phyloP scores from a whole-genome alignment of 2,113 vertebrate species.

The Anolis carolinensis region DNA sequence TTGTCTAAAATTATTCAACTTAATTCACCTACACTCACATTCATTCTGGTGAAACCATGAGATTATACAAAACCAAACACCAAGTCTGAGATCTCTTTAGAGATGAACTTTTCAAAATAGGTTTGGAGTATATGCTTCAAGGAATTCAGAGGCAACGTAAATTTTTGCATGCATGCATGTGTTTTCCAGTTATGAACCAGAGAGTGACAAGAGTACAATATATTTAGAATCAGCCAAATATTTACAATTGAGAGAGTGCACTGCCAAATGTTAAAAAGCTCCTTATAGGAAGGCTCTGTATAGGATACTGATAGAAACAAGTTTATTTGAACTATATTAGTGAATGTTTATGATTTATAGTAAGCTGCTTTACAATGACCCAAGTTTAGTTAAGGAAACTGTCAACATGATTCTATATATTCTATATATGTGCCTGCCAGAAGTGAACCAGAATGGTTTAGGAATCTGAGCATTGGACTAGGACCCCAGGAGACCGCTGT shows the following conservation, averaged over 20 bases:
- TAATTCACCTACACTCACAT: conserved; percentile 17
- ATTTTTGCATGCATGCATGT: neutral
- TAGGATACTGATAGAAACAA: neutral
- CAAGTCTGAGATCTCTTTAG: neutral
- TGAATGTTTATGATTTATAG: neutral
- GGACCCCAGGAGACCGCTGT: no score
- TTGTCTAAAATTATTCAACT: neutral
- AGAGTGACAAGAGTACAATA: neutral
- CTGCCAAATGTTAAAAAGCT: neutral
- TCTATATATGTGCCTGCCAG: neutral
- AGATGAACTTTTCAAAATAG: conserved; percentile 1
- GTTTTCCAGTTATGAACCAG: neutral
- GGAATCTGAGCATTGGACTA: no score
- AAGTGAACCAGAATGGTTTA: no score
- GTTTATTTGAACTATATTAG: neutral
- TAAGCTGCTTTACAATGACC: neutral
- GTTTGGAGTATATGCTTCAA: neutral
- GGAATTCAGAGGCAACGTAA: neutral
- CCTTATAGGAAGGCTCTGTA: neutral
- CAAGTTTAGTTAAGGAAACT: neutral
- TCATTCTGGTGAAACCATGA: neutral
- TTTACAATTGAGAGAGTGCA: neutral
- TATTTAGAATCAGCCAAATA: neutral
- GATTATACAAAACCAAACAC: neutral
- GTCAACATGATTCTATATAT: neutral